A percentile compares a stretch with the other conserved stretches of the same genome.
Evolutionary conservation across 2,888 invertebrate genomes (phyloP).

Genomic region (Dolomedes plantarius): DNA sequence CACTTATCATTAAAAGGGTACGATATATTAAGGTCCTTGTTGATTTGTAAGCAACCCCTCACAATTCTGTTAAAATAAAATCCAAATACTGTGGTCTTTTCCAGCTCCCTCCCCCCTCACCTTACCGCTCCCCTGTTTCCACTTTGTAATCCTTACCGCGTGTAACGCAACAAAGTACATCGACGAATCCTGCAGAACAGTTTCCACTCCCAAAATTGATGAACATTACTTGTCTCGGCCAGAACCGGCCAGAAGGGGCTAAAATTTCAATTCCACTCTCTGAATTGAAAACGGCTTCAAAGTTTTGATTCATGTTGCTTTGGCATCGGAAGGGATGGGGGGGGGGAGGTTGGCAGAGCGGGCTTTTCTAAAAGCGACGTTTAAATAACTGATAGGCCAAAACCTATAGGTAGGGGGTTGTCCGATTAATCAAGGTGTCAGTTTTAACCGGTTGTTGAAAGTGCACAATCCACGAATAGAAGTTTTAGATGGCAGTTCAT

Average conservation of each 20-base stretch:
- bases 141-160: neutral
- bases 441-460: conserved; percentile 68
- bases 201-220: neutral
- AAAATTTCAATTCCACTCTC: conserved; percentile 26
- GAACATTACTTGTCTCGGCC: neutral
- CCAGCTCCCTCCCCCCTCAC: too few relatives aligned
- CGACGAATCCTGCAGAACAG: neutral
- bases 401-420: conserved; percentile 22
- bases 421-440: conserved; percentile 66
- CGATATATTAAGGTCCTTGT: too few relatives aligned
- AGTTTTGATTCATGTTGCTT: conserved; percentile 52
- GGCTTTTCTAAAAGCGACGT: conserved; percentile 38
- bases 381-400: conserved; percentile 52
- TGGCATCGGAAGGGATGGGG: neutral
- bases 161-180: neutral
- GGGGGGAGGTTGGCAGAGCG: neutral
- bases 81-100: neutral
- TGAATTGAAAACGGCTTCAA: conserved; percentile 21
- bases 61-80: neutral
- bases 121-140: too few relatives aligned
- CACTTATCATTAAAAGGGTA: too few relatives aligned
- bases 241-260: conserved; percentile 4
- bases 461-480: conserved; percentile 63
- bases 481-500: conserved; percentile 59
- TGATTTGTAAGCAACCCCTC: too few relatives aligned